phyloP scores from a whole-genome alignment of 2,888 invertebrate species.

The Diachrysia chrysitis region DNA sequence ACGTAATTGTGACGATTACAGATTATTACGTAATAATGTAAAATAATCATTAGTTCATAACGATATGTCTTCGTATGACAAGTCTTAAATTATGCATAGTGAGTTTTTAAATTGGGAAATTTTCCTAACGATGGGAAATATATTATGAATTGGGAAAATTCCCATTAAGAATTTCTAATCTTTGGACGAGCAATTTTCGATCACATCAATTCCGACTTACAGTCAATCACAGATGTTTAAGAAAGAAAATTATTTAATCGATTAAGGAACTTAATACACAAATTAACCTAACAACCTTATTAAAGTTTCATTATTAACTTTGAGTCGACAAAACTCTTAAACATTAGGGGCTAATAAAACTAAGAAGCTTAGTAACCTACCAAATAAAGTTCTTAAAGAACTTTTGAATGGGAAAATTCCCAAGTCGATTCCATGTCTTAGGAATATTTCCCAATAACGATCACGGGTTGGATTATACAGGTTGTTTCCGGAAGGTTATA shows the following conservation, averaged over 20 bases:
- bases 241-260: constrained; percentile 11
- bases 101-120: constrained; percentile 22
- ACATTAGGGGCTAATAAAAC: constrained; percentile 31
- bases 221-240: constrained; percentile 51
- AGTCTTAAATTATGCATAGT: constrained; percentile 60
- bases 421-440: constrained; percentile 33
- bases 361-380: constrained; percentile 23
- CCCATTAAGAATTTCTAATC: constrained; percentile 47
- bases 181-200: constrained; percentile 49
- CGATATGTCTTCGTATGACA: constrained; percentile 58
- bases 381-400: constrained; percentile 43
- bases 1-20: constrained; percentile 58
- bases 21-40: constrained; percentile 51
- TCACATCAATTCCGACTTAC: constrained; percentile 41
- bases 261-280: constrained; percentile 40
- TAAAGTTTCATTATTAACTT: constrained; percentile 2
- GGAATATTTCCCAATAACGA: constrained; percentile 35
- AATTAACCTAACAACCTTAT: constrained; percentile 22
- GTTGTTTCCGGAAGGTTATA: too few relatives aligned
- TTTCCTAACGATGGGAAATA: constrained; percentile 11
- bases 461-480: constrained; percentile 25
- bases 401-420: constrained; percentile 49
- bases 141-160: constrained; percentile 37
- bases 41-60: constrained; percentile 34
- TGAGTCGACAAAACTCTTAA: constrained; percentile 18